Evolutionary conservation across 2,888 invertebrate genomes (phyloP), one percentile per base, ranked within the genome.

Genomic region (Eutolmus rufibarbis): DNA sequence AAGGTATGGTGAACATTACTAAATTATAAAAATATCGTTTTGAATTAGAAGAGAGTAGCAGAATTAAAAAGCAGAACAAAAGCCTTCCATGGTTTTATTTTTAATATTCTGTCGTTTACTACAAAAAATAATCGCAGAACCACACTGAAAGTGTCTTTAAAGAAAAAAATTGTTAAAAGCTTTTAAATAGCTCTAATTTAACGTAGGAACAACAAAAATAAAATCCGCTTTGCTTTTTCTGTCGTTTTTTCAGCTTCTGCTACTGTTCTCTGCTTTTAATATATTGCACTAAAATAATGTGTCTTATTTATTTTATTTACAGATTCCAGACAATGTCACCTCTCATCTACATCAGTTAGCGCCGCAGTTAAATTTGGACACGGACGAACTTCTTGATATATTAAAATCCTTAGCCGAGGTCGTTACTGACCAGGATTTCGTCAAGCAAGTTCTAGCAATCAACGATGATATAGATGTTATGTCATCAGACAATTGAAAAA

Each of bases 381-480:
- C 94, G 88, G 94, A 95, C 5, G 94, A 95, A 89, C 93, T 97
- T 77, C 92, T 94, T 86, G 93, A 93, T 88, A 94, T 95, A 87
- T 93, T 97, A 89, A 94, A 94, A 90, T 94, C 95, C 87, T 93
- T 97, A 86, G 95, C 96, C 28, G 94, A 93, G 88, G 94, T 96
- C 85, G 94, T 97, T 91, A 93, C 94, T 82, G 95, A 97, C 92
- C 94, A 95, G 89, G 93, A 94, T 88, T 98, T 97, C 92, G 94
- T 97, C 90, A 94, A 94, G 82, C 96, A 97, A 92, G 93, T 97
- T 91, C 93, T 97, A 89, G 95, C 95, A 90, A 96, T 97, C 91
- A 97, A 98, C 93, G 94, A 96, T 89, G 95, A 95, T 91, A 97
- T 97, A 91, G 95, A 96, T 92, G 94, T 94, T 90, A 94, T 97